phyloP scores from a whole-genome alignment of 2,797 vertebrate species.

The Somateria mollissima region DNA sequence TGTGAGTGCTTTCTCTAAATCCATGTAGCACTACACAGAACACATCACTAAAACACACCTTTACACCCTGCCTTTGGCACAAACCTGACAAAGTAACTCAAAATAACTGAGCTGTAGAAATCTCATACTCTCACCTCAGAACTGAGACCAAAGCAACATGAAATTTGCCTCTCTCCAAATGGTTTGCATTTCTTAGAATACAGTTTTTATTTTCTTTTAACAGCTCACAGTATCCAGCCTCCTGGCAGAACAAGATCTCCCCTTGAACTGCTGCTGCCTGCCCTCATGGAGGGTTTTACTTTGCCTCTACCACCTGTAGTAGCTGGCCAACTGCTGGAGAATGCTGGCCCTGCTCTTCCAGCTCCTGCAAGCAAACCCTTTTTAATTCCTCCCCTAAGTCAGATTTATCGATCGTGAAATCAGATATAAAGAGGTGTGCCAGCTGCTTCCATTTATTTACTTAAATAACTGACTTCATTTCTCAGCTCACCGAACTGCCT shows the following conservation, averaged over 20 bases:
- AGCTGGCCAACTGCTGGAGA: neutral
- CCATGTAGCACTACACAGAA: neutral
- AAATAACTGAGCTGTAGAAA: neutral
- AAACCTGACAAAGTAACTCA: neutral
- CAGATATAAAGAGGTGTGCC: neutral
- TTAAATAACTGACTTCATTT: neutral
- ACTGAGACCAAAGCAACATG: neutral
- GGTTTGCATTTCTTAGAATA: neutral
- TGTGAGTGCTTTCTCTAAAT: neutral
- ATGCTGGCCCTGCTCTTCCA: neutral
- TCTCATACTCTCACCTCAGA: neutral
- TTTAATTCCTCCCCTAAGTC: neutral
- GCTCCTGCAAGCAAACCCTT: neutral
- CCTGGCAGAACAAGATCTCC: neutral
- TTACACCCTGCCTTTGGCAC: neutral
- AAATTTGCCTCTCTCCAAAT: neutral
- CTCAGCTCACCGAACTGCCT: neutral
- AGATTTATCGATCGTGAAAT: neutral
- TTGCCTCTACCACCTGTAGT: neutral
- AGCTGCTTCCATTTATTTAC: neutral
- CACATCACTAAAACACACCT: neutral
- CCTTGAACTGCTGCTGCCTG: neutral
- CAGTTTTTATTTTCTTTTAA: neutral
- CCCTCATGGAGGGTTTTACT: neutral
- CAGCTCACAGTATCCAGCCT: neutral